Base-by-base conservation (phyloP, 2,797 vertebrate species). In the Ctenosaura bakeri region DNA sequence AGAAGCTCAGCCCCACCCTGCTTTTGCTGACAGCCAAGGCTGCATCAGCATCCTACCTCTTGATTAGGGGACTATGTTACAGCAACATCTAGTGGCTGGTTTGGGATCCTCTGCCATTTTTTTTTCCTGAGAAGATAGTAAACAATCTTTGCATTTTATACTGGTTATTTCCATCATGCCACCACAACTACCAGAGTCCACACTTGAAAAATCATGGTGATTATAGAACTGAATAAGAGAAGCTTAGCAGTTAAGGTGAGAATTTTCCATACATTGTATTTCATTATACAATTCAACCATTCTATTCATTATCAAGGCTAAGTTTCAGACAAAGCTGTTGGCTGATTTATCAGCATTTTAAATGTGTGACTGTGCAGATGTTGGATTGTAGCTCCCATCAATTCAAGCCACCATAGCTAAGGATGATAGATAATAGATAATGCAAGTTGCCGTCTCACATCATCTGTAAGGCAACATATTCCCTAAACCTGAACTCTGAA, bases 31-130 rank as follows among this genome's bases (percentile, higher is more conserved):
- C 54, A 62, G 80, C 38, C 24, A 29, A 73, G 32, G 26, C n/a
- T 74, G 71, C 24, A 50, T 38, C 29, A 26, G 52, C 29, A 16
- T 85, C 32, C 14, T 29, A 73, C 22, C 18, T 38, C 38, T 46
- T 73, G 3, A 20, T 18, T 42, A 83, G n/a, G 42, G 6, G n/a
- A 54, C 59, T 29, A n/a, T 69, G 83, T 56, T 79, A 71, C 78
- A 69, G 20, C n/a, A 74, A 50, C 74, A 78, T 78, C 74, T 89
- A 79, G 56, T 2, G 88, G 59, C n/a, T 85, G 10, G n/a, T 69
- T 85, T 32, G 76, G 50, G 6, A 16, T 6, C 66, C 24, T 54
- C 64, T 59, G 64, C 26, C 14, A 26, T 69, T 52, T 64, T 62
- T 38, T 6, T 26, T 50, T 18, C 64, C 38, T 29, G 22, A 52